Evolutionary conservation across 2,113 vertebrate genomes (phyloP).

Genomic region (Sciurus niger): DNA sequence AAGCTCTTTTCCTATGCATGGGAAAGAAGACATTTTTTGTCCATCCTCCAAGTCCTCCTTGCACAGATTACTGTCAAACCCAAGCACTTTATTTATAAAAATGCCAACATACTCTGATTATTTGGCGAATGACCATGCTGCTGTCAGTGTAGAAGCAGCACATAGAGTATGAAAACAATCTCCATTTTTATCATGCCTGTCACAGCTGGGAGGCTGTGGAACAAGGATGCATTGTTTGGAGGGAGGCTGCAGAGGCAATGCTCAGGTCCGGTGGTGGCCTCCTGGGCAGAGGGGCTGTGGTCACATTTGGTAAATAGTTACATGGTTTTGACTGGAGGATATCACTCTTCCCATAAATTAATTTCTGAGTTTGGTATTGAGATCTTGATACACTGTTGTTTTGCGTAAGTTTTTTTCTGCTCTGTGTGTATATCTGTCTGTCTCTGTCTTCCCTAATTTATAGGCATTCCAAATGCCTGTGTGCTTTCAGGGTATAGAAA

Average conservation of each 20-base stretch:
- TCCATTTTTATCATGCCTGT: slow-evolving; percentile 83
- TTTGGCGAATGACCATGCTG: slow-evolving; percentile 80
- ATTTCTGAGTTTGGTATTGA: slow-evolving; percentile 24
- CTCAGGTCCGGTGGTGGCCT: slow-evolving; percentile 36
- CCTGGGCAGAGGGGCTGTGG: slow-evolving; percentile 48
- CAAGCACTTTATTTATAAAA: slow-evolving; percentile 81
- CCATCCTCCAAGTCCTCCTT: slow-evolving; percentile 77
- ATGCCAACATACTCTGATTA: slow-evolving; percentile 79
- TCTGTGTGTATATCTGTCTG: not conserved
- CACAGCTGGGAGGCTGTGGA: slow-evolving; percentile 76
- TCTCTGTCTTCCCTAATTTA: not conserved
- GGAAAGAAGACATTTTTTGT: slow-evolving; percentile 81
- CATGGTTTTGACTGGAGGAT: slow-evolving; percentile 46
- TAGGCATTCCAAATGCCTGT: not conserved
- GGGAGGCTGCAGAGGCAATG: not conserved
- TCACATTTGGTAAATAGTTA: slow-evolving; percentile 49
- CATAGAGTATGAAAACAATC: slow-evolving; percentile 77
- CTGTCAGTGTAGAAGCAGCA: slow-evolving; percentile 79
- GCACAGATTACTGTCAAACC: slow-evolving; percentile 82
- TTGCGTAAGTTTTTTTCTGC: not conserved
- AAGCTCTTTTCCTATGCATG: slow-evolving; percentile 64
- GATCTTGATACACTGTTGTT: not conserved
- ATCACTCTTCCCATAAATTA: not conserved
- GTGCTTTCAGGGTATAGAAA: not conserved
- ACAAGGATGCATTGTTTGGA: slow-evolving; percentile 81